A percentile compares a stretch with the other conserved stretches of the same genome.
phyloP scores from a whole-genome alignment of 2,113 vertebrate species.

The Xyliphius kryptos region DNA sequence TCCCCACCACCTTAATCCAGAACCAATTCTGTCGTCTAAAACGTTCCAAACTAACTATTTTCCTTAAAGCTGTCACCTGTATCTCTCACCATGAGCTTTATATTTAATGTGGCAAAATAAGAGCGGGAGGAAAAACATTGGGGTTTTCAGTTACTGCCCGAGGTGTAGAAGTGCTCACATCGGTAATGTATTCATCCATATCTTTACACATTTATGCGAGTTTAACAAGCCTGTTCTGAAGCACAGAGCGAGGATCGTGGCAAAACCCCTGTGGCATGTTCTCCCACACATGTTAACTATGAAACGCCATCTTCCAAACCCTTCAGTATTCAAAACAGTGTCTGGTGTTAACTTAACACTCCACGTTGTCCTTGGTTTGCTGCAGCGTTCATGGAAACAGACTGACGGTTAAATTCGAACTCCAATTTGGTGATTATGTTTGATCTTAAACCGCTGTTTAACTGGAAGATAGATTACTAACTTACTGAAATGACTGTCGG shows the following conservation, averaged over 20 bases:
- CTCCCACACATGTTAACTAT: constrained; percentile 91
- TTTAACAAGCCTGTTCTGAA: constrained; percentile 87
- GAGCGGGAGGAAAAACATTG: background rate
- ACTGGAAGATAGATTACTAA: too few relatives aligned
- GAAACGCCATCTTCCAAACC: constrained; percentile 64
- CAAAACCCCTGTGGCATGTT: constrained; percentile 69
- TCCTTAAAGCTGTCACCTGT: constrained; percentile 19
- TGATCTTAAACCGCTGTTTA: too few relatives aligned
- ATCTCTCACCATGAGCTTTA: constrained; percentile 30
- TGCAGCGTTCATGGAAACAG: constrained; percentile 13
- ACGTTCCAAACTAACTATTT: constrained; percentile 5
- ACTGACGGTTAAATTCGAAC: background rate
- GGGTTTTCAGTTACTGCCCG: constrained; percentile 37
- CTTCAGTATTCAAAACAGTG: constrained; percentile 20
- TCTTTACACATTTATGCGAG: constrained; percentile 76
- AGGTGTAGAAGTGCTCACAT: constrained; percentile 63
- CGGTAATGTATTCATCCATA: constrained; percentile 80
- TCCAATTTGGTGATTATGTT: too few relatives aligned
- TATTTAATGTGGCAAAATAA: constrained; percentile 36
- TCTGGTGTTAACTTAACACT: constrained; percentile 17
- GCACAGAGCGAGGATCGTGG: constrained; percentile 79
- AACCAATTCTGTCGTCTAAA: background rate
- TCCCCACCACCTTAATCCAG: background rate
- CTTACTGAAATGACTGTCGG: too few relatives aligned
- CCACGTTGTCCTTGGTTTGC: constrained; percentile 1